Conservation (phyloP, 2,113 vertebrate genomes). For the Parus major region DNA sequence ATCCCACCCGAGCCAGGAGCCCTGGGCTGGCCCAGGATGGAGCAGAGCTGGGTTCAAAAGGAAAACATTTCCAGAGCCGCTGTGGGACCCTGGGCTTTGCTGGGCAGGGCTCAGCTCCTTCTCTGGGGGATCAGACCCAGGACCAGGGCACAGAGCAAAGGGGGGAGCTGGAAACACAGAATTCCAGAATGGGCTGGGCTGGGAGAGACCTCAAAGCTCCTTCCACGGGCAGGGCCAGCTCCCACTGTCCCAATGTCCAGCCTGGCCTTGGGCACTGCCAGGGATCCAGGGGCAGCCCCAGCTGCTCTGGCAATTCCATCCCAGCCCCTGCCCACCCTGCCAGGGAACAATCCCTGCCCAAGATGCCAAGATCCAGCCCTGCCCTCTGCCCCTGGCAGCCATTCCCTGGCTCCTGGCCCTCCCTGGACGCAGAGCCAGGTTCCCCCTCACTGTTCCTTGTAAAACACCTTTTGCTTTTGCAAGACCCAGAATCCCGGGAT, state of each 20-base stretch:
- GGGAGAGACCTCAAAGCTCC: too few relatives aligned
- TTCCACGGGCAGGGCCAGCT: not conserved
- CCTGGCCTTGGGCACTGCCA: not conserved
- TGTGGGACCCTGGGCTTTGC: not conserved
- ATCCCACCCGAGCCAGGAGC: too few relatives aligned
- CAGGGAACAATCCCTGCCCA: not conserved
- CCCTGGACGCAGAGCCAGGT: not conserved
- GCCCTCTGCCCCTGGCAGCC: too few relatives aligned
- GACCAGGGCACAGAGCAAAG: not conserved
- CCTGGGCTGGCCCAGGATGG: too few relatives aligned
- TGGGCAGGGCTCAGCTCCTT: not conserved
- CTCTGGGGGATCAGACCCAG: not conserved
- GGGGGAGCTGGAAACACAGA: not conserved
- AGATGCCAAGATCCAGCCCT: too few relatives aligned
- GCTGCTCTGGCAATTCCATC: not conserved
- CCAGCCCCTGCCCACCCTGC: too few relatives aligned
- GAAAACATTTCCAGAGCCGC: not conserved
- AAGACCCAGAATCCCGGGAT: too few relatives aligned
- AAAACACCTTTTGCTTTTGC: too few relatives aligned
- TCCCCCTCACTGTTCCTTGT: not conserved
- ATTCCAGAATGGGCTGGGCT: too few relatives aligned
- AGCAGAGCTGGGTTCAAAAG: accelerated
- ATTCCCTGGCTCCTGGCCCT: not conserved
- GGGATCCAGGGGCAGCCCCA: not conserved
- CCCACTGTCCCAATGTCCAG: not conserved